phyloP scores from a whole-genome alignment of 2,888 invertebrate species.

The Rhaphigaster nebulosa region DNA sequence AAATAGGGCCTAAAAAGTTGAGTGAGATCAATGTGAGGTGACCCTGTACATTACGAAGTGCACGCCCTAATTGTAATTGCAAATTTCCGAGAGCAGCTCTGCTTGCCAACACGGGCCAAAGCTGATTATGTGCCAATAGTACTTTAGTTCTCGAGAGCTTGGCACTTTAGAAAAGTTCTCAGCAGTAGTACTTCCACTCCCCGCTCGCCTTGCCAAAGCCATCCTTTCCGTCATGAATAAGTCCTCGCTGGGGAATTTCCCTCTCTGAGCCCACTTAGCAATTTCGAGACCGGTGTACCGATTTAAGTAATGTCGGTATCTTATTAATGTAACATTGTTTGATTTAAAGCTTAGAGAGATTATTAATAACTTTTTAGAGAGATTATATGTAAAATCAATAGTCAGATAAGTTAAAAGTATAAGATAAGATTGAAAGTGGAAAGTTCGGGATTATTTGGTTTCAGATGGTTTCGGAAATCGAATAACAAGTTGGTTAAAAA shows the following conservation, averaged over 20 bases:
- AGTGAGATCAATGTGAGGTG: constrained; percentile 38
- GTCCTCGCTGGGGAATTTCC: background rate
- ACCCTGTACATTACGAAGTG: constrained; percentile 43
- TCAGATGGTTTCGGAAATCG: no score
- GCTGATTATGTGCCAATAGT: constrained; percentile 57
- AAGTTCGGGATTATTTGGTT: no score
- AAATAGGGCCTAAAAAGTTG: constrained; percentile 24
- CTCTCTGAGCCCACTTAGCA: background rate
- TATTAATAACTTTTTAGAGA: no score
- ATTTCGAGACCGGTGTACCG: background rate
- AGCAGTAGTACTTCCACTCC: constrained; percentile 10
- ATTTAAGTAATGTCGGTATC: background rate
- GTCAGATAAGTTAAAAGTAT: no score
- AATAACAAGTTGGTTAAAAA: no score
- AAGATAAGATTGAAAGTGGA: no score
- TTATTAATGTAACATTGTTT: background rate
- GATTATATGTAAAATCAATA: no score
- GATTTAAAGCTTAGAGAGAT: background rate
- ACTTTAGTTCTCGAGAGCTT: constrained; percentile 52
- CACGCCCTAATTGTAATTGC: constrained; percentile 56
- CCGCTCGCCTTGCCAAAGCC: constrained; percentile 5
- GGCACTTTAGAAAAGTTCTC: constrained; percentile 24
- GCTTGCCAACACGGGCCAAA: constrained; percentile 51
- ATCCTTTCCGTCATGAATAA: constrained; percentile 26
- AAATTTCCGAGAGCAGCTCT: constrained; percentile 50